Conservation (phyloP, 2,797 vertebrate species). For the Falco berigora region DNA sequence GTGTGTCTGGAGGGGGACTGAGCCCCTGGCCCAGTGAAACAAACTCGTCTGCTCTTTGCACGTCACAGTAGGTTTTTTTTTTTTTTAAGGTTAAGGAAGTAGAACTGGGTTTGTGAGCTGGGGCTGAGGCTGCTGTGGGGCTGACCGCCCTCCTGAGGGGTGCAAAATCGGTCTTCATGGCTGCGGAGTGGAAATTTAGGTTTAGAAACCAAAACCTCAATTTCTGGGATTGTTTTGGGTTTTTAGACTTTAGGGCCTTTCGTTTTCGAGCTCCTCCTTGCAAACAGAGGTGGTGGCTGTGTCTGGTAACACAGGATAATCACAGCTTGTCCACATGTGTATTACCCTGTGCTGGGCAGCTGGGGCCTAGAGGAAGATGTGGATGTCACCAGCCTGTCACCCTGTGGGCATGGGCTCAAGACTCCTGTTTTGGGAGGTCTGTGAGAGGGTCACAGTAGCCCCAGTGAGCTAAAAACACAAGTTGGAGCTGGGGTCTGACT, state of each 20-base stretch:
- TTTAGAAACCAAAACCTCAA: background rate
- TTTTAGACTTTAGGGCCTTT: background rate
- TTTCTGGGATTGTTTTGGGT: background rate
- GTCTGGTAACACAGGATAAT: background rate
- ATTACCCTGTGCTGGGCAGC: background rate
- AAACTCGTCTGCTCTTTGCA: fast-evolving
- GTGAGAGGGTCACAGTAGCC: background rate
- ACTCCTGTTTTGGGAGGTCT: background rate
- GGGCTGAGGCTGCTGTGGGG: background rate
- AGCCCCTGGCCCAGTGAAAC: background rate
- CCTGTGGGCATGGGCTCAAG: background rate
- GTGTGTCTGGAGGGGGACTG: background rate
- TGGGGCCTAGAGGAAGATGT: background rate
- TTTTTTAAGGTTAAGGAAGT: background rate
- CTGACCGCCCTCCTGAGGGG: background rate
- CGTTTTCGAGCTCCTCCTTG: background rate
- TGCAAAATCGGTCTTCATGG: background rate
- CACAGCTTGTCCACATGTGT: fast-evolving
- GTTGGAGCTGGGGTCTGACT: background rate
- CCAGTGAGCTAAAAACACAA: background rate
- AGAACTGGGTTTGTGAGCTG: background rate
- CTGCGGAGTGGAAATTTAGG: background rate
- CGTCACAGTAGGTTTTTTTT: background rate
- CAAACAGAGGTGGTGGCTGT: background rate
- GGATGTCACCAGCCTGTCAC: background rate